phyloP scores from a whole-genome alignment of 2,797 vertebrate species.

The Neopelma chrysocephalum region DNA sequence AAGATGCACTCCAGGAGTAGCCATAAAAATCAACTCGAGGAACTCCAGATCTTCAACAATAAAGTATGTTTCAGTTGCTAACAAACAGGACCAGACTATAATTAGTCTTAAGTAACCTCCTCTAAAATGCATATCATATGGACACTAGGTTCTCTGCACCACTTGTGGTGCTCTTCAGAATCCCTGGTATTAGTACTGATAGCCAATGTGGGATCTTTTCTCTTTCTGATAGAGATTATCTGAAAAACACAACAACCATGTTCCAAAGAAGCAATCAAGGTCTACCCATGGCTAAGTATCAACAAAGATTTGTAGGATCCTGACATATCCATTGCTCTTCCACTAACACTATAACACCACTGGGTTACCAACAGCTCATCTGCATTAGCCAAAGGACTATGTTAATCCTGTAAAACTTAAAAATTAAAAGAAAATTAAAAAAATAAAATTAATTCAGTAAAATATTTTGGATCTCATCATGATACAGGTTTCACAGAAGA shows the following conservation, averaged over 20 bases:
- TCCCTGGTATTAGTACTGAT: background rate
- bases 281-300: background rate
- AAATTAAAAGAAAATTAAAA: background rate
- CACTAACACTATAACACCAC: background rate
- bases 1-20: background rate
- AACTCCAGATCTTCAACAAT: background rate
- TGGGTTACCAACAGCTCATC: background rate
- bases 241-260: background rate
- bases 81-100: background rate
- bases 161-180: background rate
- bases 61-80: background rate
- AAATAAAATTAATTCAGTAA: background rate
- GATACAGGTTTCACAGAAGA: background rate
- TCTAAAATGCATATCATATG: background rate
- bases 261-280: background rate
- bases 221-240: background rate
- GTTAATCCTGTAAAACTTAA: background rate
- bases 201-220: background rate
- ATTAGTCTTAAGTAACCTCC: background rate
- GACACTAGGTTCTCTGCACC: background rate
- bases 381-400: background rate
- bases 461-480: background rate
- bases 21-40: background rate
- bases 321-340: background rate
- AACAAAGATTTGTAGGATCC: background rate